A percentile compares a stretch with the other conserved stretches of the same genome.
These are phyloP conservation scores for Tragopan temminckii DNA, from an alignment of 2,797 vertebrate species.

Conservation along the genomic window DNA sequence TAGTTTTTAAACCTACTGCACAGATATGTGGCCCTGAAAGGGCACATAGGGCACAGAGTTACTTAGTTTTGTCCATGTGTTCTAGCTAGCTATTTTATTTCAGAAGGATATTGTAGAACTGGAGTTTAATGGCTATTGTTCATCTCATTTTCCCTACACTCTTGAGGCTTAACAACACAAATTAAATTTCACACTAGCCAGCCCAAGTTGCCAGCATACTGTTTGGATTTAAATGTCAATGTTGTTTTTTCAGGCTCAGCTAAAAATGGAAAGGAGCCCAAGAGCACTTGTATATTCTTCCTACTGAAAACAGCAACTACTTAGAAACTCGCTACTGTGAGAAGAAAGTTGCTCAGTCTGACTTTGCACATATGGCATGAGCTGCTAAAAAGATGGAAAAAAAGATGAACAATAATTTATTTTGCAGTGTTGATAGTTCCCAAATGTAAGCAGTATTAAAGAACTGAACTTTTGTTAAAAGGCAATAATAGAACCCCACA, in stretches of 20 bases:
- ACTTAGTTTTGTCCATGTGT: background rate
- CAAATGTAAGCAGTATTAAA: background rate
- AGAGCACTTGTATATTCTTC: background rate
- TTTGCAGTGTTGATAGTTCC: background rate
- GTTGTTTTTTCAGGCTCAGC: background rate
- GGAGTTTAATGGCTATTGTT: slow-evolving; percentile 50
- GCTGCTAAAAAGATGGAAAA: background rate
- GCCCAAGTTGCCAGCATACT: slow-evolving; percentile 56
- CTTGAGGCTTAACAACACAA: slow-evolving; percentile 65
- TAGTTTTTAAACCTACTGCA: background rate
- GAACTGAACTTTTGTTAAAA: background rate
- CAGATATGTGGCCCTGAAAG: background rate
- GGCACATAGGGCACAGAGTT: background rate
- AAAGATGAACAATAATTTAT: background rate
- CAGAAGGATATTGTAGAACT: slow-evolving; percentile 37
- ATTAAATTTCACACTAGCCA: slow-evolving; percentile 71
- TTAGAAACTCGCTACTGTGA: background rate
- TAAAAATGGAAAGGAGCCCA: background rate
- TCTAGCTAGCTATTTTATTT: background rate
- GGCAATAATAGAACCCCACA: background rate
- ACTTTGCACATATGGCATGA: background rate
- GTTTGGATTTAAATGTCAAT: slow-evolving; percentile 65
- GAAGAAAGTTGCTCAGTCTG: slow-evolving; percentile 17
- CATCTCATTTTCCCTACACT: slow-evolving; percentile 43
- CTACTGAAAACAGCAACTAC: slow-evolving; percentile 36